These are phyloP conservation scores for Psilopsiagon aymara DNA, from an alignment of 2,113 vertebrate species.

Conservation along the genomic window DNA sequence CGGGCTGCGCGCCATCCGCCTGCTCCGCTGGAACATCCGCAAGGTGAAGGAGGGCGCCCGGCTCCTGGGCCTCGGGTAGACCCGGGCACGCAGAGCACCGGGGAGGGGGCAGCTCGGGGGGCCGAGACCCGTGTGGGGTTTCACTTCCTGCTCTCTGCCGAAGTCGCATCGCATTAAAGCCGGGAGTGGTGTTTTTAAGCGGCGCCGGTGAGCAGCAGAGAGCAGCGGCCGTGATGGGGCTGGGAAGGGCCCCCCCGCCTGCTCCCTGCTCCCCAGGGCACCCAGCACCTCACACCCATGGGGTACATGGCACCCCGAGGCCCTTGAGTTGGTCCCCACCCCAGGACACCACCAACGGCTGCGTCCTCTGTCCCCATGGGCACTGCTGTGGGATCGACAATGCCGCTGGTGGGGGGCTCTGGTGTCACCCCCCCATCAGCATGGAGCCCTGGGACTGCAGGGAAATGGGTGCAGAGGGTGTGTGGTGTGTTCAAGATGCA, in stretches of 20 bases:
- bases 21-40: conserved; percentile 48
- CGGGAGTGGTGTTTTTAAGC: conserved; percentile 49
- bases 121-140: background rate
- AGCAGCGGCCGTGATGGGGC: conserved; percentile 2
- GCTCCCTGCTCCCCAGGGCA: background rate
- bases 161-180: conserved; percentile 50
- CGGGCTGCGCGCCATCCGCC: conserved; percentile 50
- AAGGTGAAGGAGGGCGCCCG: conserved; percentile 14
- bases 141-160: conserved; percentile 41
- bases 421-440: background rate
- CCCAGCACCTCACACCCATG: rapidly evolving
- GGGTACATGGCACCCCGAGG: background rate
- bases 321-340: background rate
- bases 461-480: background rate
- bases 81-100: too few species aligned
- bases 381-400: background rate
- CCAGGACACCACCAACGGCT: background rate
- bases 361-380: background rate
- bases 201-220: background rate
- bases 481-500: background rate
- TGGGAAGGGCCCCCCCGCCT: background rate
- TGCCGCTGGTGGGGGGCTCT: rapidly evolving
- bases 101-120: background rate
- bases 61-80: conserved; percentile 44
- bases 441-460: background rate